Base-by-base conservation (phyloP, 2,797 vertebrate genomes). In the Martes flavigula region DNA sequence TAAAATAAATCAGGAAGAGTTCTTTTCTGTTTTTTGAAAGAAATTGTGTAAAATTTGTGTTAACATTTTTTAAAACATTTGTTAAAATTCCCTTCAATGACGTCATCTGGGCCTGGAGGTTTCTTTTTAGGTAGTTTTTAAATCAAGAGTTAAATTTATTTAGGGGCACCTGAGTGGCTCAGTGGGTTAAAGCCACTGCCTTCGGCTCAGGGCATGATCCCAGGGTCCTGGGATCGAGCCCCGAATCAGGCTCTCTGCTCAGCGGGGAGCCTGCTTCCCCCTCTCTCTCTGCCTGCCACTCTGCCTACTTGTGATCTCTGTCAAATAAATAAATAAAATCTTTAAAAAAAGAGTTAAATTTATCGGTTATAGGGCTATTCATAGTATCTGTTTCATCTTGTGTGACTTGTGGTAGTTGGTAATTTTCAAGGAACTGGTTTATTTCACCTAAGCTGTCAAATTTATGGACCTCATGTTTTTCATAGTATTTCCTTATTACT, bases 1-100 rank as follows among this genome's bases (percentile, higher is more conserved):
- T 90, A 85, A 93, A 94, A 87, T 89, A 82, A 94, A 54, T 79
- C 78, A 46, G 64, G 58, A 88, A 32, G 8, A 58, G 70, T 73
- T 56, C 43, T 96, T 38, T 83, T 85, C 56, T 84, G 14, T 60
- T 92, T 95, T 56, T 46, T 66, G 56, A 90, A 86, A 90, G 38
- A 75, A 87, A 60, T 38, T 87, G 30, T 40, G 35, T 78, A 84
- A 90, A 90, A 43, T 77, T 93, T 79, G 12, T 84, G 32, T 58
- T 86, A 81, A 96, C 64, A 8, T 40, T 15, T 90, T 62, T 77
- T 30, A 62, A 81, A 66, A 72, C 15, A 62, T 88, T 60, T 89
- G 27, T 62, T 89, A 68, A 46, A 66, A 56, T 87, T 88, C 23
- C 48, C 81, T 91, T 95, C 43, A 62, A 18, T 85, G 58, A 86